phyloP scores from a whole-genome alignment of 2,888 invertebrate species.

The Phengaris alcon region DNA sequence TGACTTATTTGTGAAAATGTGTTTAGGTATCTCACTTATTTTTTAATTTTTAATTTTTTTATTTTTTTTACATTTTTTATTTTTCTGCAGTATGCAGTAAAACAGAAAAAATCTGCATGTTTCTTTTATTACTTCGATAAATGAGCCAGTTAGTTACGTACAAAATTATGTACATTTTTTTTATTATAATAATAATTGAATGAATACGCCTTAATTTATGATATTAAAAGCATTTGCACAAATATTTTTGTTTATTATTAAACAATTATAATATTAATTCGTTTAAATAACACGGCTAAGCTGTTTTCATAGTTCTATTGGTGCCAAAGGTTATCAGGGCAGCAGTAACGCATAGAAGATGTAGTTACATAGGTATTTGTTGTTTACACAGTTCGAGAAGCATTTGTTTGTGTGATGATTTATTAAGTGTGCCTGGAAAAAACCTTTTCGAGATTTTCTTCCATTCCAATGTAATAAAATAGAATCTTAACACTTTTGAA shows the following conservation, averaged over 20 bases:
- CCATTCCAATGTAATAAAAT: background rate
- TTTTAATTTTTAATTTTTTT: no score
- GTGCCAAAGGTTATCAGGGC: slow-evolving; percentile 53
- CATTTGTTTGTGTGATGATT: slow-evolving; percentile 36
- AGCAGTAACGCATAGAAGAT: slow-evolving; percentile 35
- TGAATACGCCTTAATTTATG: background rate
- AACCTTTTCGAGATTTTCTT: background rate
- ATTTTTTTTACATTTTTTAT: no score
- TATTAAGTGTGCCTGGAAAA: background rate
- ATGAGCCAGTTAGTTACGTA: background rate
- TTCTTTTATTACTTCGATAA: background rate
- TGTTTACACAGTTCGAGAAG: slow-evolving; percentile 44
- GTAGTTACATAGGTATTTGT: slow-evolving; percentile 5
- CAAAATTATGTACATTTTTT: no score
- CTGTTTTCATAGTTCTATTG: slow-evolving; percentile 23
- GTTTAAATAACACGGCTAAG: slow-evolving; percentile 33
- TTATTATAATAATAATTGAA: background rate
- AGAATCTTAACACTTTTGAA: no score
- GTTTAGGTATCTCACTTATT: no score
- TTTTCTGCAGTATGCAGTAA: no score
- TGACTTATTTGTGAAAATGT: no score
- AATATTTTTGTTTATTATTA: background rate
- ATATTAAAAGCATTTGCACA: background rate
- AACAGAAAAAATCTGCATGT: no score
- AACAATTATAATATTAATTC: background rate